Conservation (phyloP, 1,140 invertebrate species). For the Apis florea region DNA sequence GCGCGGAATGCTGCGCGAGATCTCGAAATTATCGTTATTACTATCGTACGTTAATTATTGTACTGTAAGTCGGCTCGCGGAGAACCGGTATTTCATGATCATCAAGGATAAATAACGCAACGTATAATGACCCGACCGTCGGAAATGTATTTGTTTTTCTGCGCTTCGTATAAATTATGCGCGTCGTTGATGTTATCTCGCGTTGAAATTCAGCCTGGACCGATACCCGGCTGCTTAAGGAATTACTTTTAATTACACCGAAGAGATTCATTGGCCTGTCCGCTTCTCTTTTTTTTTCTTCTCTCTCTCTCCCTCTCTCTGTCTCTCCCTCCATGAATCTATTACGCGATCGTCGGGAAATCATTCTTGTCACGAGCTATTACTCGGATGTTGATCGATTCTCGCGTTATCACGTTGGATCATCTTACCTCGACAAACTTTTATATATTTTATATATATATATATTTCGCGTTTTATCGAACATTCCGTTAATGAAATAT, state of each 20-base stretch:
- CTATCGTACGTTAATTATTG: conserved; percentile 69
- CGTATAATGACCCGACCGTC: conserved; percentile 63
- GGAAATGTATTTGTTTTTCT: conserved; percentile 67
- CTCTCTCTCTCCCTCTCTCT: neutral
- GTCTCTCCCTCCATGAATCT: neutral
- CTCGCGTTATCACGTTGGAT: neutral
- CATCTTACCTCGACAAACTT: neutral
- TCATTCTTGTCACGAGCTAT: conserved; percentile 24
- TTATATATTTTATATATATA: neutral
- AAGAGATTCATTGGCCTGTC: conserved; percentile 24
- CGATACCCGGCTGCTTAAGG: conserved; percentile 42
- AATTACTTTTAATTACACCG: conserved; percentile 61
- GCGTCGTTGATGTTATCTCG: conserved; percentile 58
- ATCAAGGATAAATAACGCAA: conserved; percentile 66
- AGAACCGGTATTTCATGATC: conserved; percentile 68
- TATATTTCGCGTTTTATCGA: neutral
- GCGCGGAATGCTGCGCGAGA: conserved; percentile 63
- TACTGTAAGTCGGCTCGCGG: conserved; percentile 52
- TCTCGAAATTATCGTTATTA: conserved; percentile 67
- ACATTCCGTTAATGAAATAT: too few relatives aligned
- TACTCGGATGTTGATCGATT: neutral
- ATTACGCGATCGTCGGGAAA: conserved; percentile 12
- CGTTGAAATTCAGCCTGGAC: conserved; percentile 56
- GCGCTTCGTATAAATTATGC: conserved; percentile 60
- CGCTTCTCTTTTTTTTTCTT: too few relatives aligned